Conservation (phyloP, 2,888 invertebrate species). For the Tetragonisca angustula region DNA sequence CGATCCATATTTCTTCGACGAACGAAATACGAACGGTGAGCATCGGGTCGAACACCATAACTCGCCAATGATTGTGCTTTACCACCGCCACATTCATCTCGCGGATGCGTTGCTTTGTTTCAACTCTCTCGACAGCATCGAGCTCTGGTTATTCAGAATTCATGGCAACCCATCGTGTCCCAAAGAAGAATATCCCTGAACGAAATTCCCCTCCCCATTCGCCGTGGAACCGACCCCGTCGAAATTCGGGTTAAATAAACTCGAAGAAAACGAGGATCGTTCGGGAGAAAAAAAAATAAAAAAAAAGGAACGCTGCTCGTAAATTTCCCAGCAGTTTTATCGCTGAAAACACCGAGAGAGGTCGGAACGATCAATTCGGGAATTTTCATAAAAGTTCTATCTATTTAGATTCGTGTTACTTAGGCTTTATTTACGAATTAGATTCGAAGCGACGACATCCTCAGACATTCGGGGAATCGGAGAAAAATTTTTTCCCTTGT, state of each 20-base stretch:
- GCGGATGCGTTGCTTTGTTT: neutral
- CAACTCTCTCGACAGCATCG: too few relatives aligned
- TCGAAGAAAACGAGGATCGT: neutral
- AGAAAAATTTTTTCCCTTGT: too few relatives aligned
- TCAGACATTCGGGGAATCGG: too few relatives aligned
- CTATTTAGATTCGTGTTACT: too few relatives aligned
- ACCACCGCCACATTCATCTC: slow-evolving; percentile 26
- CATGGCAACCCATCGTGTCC: neutral
- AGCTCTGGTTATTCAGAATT: neutral
- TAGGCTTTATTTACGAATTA: too few relatives aligned
- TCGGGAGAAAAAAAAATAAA: neutral
- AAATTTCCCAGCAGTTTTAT: neutral
- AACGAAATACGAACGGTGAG: slow-evolving; percentile 10
- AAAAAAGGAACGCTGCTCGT: neutral
- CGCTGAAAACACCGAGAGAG: neutral
- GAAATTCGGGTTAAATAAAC: neutral
- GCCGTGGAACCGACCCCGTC: neutral
- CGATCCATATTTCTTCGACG: slow-evolving; percentile 6
- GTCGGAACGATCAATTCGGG: neutral
- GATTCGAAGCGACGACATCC: too few relatives aligned
- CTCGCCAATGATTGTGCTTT: slow-evolving; percentile 31
- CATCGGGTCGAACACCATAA: slow-evolving; percentile 1
- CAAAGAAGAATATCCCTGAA: neutral
- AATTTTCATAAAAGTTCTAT: neutral
- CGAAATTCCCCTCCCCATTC: neutral